A percentile compares a stretch with the other conserved stretches of the same genome.
phyloP scores from a whole-genome alignment of 1,140 invertebrate species.

The Drosophila athabasca region DNA sequence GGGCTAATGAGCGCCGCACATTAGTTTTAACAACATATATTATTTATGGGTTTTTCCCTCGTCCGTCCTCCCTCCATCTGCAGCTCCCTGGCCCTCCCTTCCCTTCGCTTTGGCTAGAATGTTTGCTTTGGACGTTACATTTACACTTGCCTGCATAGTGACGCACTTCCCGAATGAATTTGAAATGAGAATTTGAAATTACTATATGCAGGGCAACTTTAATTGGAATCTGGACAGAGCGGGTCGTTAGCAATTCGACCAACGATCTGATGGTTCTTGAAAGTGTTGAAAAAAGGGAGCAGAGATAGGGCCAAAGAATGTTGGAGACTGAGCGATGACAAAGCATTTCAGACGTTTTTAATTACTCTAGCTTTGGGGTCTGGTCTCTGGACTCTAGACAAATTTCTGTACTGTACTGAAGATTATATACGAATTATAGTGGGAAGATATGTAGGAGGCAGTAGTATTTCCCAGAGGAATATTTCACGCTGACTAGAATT shows the following conservation, averaged over 20 bases:
- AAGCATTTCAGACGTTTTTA: not conserved
- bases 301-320: conserved; percentile 3
- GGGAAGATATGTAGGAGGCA: too few relatives aligned
- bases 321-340: not conserved
- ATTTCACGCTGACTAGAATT: too few relatives aligned
- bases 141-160: conserved; percentile 51
- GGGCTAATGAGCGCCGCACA: conserved; percentile 78
- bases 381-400: too few relatives aligned
- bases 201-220: conserved; percentile 53
- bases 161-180: conserved; percentile 38
- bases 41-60: conserved; percentile 72
- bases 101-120: conserved; percentile 2
- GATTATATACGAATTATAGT: too few relatives aligned
- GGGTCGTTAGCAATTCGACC: conserved; percentile 31
- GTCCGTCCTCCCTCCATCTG: conserved; percentile 3
- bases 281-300: conserved; percentile 10
- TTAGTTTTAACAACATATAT: conserved; percentile 81
- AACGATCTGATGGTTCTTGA: conserved; percentile 26
- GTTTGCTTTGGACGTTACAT: conserved; percentile 50
- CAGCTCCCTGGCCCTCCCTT: conserved; percentile 9
- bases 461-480: too few relatives aligned
- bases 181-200: conserved; percentile 58
- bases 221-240: conserved; percentile 52
- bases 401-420: too few relatives aligned
- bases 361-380: not conserved